These are phyloP conservation scores for Stegana nigrithorax DNA, from an alignment of 2,888 invertebrate genomes.

Conservation along the genomic window DNA sequence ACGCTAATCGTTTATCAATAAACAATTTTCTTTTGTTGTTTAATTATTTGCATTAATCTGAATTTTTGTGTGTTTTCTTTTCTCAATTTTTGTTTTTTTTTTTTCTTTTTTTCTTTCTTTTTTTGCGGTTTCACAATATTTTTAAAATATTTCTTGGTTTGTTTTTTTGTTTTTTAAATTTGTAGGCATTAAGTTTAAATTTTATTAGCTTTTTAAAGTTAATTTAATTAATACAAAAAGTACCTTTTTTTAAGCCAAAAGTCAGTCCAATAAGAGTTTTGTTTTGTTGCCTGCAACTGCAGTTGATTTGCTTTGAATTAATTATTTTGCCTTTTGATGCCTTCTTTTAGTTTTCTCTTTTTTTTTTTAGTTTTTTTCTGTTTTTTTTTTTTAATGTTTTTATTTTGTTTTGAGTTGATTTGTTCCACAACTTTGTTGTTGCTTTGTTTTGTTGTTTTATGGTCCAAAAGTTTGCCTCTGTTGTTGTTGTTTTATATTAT, in stretches of 20 bases:
- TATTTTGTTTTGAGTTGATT: constrained; percentile 39
- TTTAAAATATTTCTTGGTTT: constrained; percentile 24
- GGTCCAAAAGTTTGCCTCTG: constrained; percentile 59
- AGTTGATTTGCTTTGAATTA: constrained; percentile 54
- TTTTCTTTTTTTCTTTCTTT: constrained; percentile 4
- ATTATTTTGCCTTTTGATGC: constrained; percentile 34
- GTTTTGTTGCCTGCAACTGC: constrained; percentile 64
- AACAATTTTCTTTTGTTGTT: neutral
- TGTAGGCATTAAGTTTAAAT: neutral
- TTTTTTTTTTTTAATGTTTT: constrained; percentile 32
- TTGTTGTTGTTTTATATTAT: constrained; percentile 31
- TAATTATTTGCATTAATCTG: neutral
- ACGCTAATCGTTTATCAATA: neutral
- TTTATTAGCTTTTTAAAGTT: constrained; percentile 25
- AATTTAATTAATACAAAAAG: constrained; percentile 37
- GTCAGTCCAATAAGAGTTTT: constrained; percentile 60
- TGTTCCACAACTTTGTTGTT: constrained; percentile 31
- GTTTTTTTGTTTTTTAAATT: constrained; percentile 17
- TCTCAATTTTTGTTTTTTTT: constrained; percentile 13
- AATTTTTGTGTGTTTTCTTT: neutral
- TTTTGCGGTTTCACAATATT: neutral
- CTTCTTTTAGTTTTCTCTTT: constrained; percentile 30
- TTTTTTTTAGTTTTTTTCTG: constrained; percentile 33
- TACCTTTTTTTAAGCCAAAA: constrained; percentile 58
- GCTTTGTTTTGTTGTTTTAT: constrained; percentile 37